Conservation (phyloP, 2,888 invertebrate species). For the Dyspetes luteomarginatus region DNA sequence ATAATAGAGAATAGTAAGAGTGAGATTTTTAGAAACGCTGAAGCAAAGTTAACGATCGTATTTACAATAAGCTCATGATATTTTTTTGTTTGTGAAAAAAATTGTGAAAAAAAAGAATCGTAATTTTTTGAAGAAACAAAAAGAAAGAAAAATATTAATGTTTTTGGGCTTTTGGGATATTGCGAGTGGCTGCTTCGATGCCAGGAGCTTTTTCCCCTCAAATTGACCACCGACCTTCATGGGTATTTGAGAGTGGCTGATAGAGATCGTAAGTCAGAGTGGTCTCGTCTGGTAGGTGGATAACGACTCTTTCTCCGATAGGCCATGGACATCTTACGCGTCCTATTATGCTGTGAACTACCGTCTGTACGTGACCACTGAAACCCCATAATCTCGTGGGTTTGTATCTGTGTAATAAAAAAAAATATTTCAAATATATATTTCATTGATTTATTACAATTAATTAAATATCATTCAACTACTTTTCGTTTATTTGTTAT, state of each 20-base stretch:
- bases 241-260: constrained; percentile 89
- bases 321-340: constrained; percentile 95
- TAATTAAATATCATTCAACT: no score
- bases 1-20: no score
- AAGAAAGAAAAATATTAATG: background rate
- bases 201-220: background rate
- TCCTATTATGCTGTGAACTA: constrained; percentile 94
- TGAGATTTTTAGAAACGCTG: no score
- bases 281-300: constrained; percentile 92
- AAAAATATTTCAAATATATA: background rate
- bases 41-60: no score
- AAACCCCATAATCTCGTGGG: constrained; percentile 97
- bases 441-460: no score
- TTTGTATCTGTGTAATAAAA: constrained; percentile 88
- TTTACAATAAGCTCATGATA: no score
- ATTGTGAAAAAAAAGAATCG: no score
- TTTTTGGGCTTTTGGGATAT: background rate
- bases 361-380: constrained; percentile 97
- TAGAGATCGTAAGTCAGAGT: constrained; percentile 97
- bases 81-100: no score
- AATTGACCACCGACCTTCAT: constrained; percentile 86
- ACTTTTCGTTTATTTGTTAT: background rate
- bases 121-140: no score
- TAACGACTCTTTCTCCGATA: constrained; percentile 91
- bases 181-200: background rate